phyloP scores from a whole-genome alignment of 2,888 invertebrate genomes.

The Xestia xanthographa region DNA sequence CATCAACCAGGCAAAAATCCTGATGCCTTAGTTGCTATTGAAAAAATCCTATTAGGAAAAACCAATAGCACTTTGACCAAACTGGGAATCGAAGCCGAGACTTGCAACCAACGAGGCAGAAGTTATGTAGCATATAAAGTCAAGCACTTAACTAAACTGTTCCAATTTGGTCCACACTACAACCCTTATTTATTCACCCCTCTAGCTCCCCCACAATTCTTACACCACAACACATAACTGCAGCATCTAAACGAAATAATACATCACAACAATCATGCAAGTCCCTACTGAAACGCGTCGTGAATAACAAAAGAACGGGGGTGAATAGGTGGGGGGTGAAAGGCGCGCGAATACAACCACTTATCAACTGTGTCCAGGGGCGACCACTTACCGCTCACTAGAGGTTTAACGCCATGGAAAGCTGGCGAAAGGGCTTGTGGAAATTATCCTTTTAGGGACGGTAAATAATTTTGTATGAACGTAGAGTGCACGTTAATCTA shows the following conservation, averaged over 20 bases:
- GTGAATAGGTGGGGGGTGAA: slow-evolving; percentile 25
- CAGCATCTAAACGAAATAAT: slow-evolving; percentile 40
- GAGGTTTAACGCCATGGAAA: slow-evolving; percentile 29
- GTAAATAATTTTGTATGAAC: too few relatives aligned
- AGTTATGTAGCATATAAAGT: not conserved
- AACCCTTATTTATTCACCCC: not conserved
- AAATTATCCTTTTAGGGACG: not conserved
- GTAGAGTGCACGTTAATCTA: too few relatives aligned
- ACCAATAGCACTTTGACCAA: not conserved
- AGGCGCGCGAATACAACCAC: slow-evolving; percentile 66
- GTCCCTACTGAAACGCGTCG: slow-evolving; percentile 36
- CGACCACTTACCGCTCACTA: slow-evolving; percentile 52
- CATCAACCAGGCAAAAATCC: not conserved
- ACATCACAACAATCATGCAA: slow-evolving; percentile 53
- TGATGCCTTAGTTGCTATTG: not conserved
- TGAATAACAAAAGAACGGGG: slow-evolving; percentile 58
- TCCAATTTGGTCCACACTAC: not conserved
- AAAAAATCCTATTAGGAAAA: not conserved
- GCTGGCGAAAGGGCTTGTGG: slow-evolving; percentile 17
- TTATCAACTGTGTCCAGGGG: slow-evolving; percentile 74
- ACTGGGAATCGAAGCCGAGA: not conserved
- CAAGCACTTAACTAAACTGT: not conserved
- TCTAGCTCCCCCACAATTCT: not conserved
- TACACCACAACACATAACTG: slow-evolving; percentile 16
- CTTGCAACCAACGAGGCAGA: not conserved